Evolutionary conservation across 1,140 invertebrate genomes (phyloP), one percentile per base, ranked within the genome.

Genomic region (Drosophila rhopaloa): DNA sequence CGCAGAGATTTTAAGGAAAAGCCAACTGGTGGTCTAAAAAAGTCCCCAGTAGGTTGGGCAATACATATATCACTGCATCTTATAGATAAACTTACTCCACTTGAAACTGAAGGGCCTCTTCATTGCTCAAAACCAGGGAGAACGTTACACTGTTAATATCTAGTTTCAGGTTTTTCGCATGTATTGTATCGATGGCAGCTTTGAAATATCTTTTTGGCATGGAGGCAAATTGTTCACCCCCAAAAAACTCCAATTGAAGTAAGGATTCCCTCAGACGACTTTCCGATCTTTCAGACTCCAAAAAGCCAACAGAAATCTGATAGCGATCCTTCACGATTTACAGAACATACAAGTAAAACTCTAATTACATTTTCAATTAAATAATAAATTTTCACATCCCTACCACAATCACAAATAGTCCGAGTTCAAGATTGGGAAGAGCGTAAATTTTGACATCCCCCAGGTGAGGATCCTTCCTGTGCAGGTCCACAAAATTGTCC

Each of bases 341-440:
- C 37, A 48, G 0, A 35, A 41, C 10, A 66, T n/a, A 24, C 0
- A 32, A 32, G 29, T 32, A 19, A 7, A 41, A 24, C 19, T 19
- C 19, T 19, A 19, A 19, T 19, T 19, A 19, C 19, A 19, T 19
- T 19, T 19, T 1, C 19, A 19, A 24, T 1, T 13, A 0, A 35
- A 0, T 4, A 4, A 6, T 11, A 13, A 9, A 8, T 0, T 13
- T 4, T 27, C 1, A 8, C 9, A 24, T 14, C 68, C 76, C 41
- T 54, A 91, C 91, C 71, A 92, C 60, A 71, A 92, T 60, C 10
- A 92, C 13, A 73, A 86, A 92, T 7, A 92, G 46, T 24, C 80
- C 91, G 14, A 55, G 59, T 5, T 84, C 73, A 8, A 72, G 55
- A n/a, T 75, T 44, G 16, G 53, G 41, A 2, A 88, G 62, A 4